phyloP scores from a whole-genome alignment of 2,888 invertebrate species.

The Aphodius granarius region DNA sequence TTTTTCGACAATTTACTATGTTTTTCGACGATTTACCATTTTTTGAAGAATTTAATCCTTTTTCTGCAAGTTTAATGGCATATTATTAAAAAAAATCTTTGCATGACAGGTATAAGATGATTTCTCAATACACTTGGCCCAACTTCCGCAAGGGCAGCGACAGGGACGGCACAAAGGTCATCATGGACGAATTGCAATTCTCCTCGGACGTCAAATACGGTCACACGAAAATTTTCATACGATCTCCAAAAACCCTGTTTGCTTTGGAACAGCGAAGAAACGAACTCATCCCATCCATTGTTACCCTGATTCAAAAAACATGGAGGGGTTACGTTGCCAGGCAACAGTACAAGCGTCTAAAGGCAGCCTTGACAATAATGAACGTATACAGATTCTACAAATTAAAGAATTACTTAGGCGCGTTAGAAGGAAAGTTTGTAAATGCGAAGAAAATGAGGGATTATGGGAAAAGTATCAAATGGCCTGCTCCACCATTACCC shows the following conservation, averaged over 20 bases:
- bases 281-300: constrained; percentile 87
- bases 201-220: constrained; percentile 89
- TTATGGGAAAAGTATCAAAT: constrained; percentile 75
- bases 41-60: too few species aligned
- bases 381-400: constrained; percentile 80
- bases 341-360: constrained; percentile 78
- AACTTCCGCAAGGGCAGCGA: constrained; percentile 81
- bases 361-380: constrained; percentile 82
- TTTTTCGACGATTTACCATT: too few species aligned
- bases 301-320: constrained; percentile 91
- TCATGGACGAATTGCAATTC: constrained; percentile 79
- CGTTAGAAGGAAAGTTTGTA: constrained; percentile 65
- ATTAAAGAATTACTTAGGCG: constrained; percentile 69
- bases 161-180: constrained; percentile 81
- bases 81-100: background rate
- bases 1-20: too few species aligned
- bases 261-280: constrained; percentile 84
- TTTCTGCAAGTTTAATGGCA: too few species aligned
- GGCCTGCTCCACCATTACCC: constrained; percentile 80
- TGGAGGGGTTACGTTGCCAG: constrained; percentile 77
- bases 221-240: constrained; percentile 93
- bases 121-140: constrained; percentile 95
- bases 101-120: constrained; percentile 85
- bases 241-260: constrained; percentile 90
- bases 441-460: constrained; percentile 68